A percentile compares a stretch with the other conserved stretches of the same genome.
These are phyloP conservation scores for Chirona hameri DNA, from an alignment of 2,888 invertebrate species.

Conservation along the genomic window DNA sequence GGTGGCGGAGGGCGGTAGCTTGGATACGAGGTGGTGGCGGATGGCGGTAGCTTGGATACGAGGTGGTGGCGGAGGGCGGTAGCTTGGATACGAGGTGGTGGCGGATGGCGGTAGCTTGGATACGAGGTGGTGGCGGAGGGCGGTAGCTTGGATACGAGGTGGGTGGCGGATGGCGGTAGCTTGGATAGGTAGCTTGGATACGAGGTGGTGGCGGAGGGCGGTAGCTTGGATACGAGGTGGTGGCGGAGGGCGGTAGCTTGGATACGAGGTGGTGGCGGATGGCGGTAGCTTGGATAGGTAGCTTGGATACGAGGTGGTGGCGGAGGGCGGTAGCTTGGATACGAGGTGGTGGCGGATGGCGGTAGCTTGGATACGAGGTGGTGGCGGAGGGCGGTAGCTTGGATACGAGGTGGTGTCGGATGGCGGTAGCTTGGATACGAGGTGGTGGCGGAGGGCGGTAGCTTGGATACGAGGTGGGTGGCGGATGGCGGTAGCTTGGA, in stretches of 20 bases:
- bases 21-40: constrained; percentile 82
- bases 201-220: constrained; percentile 59
- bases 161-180: constrained; percentile 11
- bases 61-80: constrained; percentile 56
- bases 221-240: constrained; percentile 82
- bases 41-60: constrained; percentile 70
- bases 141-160: constrained; percentile 88
- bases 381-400: constrained; percentile 56
- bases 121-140: constrained; percentile 65
- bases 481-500: too few species aligned
- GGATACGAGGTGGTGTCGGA: constrained; percentile 81
- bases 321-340: constrained; percentile 71
- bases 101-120: constrained; percentile 63
- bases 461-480: constrained; percentile 75
- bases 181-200: constrained; percentile 89
- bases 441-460: constrained; percentile 56
- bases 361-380: constrained; percentile 80
- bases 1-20: constrained; percentile 56
- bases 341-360: constrained; percentile 65
- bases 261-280: constrained; percentile 67
- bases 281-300: too few species aligned
- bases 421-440: constrained; percentile 74
- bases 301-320: constrained; percentile 75
- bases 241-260: constrained; percentile 61
- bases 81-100: constrained; percentile 82